Evolutionary conservation across 2,113 vertebrate species (phyloP), one percentile per base, ranked within the genome.

Genomic region (Tenebrosternarchus preto): DNA sequence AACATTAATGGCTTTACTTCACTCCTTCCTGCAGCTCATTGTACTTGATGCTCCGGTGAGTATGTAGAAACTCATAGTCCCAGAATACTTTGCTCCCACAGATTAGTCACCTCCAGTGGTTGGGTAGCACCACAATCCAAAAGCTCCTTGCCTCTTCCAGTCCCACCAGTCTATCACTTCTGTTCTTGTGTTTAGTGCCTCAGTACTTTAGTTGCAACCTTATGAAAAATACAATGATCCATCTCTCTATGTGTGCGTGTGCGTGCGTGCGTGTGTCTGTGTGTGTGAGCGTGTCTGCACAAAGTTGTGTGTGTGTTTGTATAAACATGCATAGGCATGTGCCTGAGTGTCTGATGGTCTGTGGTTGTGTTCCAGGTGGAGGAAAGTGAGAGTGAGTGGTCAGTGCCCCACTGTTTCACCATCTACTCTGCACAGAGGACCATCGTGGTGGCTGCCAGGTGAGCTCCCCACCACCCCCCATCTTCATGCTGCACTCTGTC

Each of bases 391-490:
- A 95, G 90, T 0, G 95, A 96, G 76, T 95, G 96, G 94, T 90
- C 95, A 0, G 94, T 95, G 2, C 96, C 96, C 0, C 94, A 98
- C 90, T 97, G 96, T 79, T 98, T 99, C 91, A 98, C 96, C 82
- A 98, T 99, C 89, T 98, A 95, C 76, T 94, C 96, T 0, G 94
- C 96, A 72, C 96, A 95, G 84, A 97, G 95, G 81, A 99, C 96
- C 29, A 88, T 98, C 0, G 95, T 98, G 17, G 96, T 98, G 83
- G 96, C 97, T 63, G 97, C 98, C 83, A 98, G 98, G 98, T 98
- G 89, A 87, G 89, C 20, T 25, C 15, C 57, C 12, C 27, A 27
- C 55, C 2, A 19, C 29, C 50, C 56, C 39, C 22, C 33, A 5
- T 27, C 9, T 31, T 1, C 5, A 17, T 16, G 16, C 19, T 31